These are phyloP conservation scores for Lates japonicus DNA, from an alignment of 2,797 vertebrate species.

Conservation along the genomic window DNA sequence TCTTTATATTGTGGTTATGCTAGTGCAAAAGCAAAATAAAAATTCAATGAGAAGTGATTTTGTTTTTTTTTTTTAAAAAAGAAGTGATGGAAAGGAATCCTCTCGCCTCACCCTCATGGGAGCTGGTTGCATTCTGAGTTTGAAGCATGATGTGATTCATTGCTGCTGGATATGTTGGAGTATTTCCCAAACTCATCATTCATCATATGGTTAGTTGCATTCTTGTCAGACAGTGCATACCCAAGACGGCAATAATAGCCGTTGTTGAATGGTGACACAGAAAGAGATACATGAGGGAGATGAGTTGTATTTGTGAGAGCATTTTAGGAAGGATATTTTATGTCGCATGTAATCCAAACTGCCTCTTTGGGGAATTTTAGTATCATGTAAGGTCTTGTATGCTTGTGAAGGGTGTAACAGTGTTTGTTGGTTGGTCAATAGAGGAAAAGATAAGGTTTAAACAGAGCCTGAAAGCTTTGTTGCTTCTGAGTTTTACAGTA, in stretches of 20 bases:
- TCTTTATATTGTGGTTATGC: background rate
- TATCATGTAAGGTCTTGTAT: slow-evolving; percentile 3
- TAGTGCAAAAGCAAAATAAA: background rate
- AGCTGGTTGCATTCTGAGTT: slow-evolving; percentile 25
- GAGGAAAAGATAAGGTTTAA: background rate
- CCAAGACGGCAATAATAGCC: slow-evolving; percentile 45
- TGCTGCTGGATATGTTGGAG: slow-evolving; percentile 37
- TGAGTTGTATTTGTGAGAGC: background rate
- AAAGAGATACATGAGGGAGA: slow-evolving; percentile 35
- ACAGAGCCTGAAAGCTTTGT: background rate
- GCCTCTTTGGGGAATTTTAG: slow-evolving; percentile 45
- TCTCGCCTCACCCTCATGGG: slow-evolving; percentile 23
- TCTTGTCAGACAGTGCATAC: slow-evolving; percentile 40
- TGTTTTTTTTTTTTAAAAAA: background rate
- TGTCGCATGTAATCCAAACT: slow-evolving; percentile 36
- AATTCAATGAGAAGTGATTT: slow-evolving; percentile 18
- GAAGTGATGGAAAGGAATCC: slow-evolving; percentile 42
- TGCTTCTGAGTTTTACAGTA: background rate
- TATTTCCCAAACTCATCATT: slow-evolving; percentile 41
- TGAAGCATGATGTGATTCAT: slow-evolving; percentile 49
- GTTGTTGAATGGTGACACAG: slow-evolving; percentile 37
- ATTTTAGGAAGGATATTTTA: slow-evolving; percentile 41
- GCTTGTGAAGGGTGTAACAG: background rate
- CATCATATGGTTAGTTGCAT: slow-evolving; percentile 53
- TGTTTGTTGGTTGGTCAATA: background rate